These are phyloP conservation scores for Danaus plexippus DNA, from an alignment of 1,140 invertebrate genomes.

Conservation along the genomic window DNA sequence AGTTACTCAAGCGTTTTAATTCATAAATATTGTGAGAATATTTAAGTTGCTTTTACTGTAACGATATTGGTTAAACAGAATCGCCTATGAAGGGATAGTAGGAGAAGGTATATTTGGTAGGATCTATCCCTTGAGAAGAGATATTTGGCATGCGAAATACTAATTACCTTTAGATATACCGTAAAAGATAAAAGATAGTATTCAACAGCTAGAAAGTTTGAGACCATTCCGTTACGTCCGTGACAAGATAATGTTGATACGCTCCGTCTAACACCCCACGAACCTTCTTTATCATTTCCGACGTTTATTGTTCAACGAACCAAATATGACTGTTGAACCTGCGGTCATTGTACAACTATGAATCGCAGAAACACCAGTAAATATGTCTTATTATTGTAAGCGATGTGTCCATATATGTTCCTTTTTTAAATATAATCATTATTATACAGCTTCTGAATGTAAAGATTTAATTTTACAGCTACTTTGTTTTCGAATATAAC, in stretches of 20 bases:
- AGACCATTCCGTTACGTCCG: conserved; percentile 10
- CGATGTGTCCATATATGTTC: too few relatives aligned
- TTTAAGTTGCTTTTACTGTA: conserved; percentile 5
- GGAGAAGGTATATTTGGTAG: too few relatives aligned
- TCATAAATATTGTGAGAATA: not conserved
- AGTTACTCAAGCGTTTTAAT: too few relatives aligned
- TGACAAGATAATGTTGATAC: conserved; percentile 31
- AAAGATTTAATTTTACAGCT: not conserved
- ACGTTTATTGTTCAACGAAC: conserved; percentile 42
- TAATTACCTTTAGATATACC: conserved; percentile 1
- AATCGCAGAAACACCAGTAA: too few relatives aligned
- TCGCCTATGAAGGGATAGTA: too few relatives aligned
- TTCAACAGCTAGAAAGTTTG: conserved; percentile 3
- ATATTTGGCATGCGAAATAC: too few relatives aligned
- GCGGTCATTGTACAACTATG: too few relatives aligned
- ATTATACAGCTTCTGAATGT: too few relatives aligned
- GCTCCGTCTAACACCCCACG: conserved; percentile 50
- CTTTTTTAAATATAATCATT: too few relatives aligned
- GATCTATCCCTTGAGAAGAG: too few relatives aligned
- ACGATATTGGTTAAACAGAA: too few relatives aligned
- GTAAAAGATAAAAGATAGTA: not conserved
- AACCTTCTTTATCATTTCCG: conserved; percentile 42
- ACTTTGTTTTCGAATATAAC: not conserved
- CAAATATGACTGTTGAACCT: conserved; percentile 44
- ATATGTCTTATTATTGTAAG: too few relatives aligned